Evolutionary conservation across 1,140 invertebrate species (phyloP).

Genomic region (Cydia strobilella): DNA sequence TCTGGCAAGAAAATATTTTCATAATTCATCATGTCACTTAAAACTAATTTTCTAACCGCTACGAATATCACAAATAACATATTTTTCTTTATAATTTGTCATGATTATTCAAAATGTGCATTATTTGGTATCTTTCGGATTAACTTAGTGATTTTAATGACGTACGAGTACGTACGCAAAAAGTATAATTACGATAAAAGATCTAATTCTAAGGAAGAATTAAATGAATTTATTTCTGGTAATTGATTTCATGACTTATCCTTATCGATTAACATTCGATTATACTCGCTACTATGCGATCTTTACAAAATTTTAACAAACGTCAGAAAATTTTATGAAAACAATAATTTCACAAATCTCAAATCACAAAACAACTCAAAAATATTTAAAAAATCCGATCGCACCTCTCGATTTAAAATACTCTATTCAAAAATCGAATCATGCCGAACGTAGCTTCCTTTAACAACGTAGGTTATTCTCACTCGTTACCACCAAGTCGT

Average conservation of each 20-base stretch:
- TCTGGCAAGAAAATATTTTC: constrained; percentile 22
- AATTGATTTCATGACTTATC: constrained; percentile 20
- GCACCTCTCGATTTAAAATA: constrained; percentile 15
- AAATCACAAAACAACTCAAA: neutral
- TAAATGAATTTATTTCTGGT: constrained; percentile 14
- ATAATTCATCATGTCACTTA: constrained; percentile 12
- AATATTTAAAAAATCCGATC: neutral
- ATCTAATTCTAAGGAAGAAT: constrained; percentile 31
- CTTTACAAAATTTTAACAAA: neutral
- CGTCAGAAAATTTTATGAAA: neutral
- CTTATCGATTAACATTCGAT: constrained; percentile 23
- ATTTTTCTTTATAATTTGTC: constrained; percentile 21
- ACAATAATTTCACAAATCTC: neutral
- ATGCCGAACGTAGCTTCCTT: neutral
- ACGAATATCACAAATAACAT: constrained; percentile 32
- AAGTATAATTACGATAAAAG: constrained; percentile 27
- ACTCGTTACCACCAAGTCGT: no score
- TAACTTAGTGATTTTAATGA: constrained; percentile 7
- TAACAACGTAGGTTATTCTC: neutral
- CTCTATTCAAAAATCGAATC: constrained; percentile 14
- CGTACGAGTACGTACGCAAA: constrained; percentile 26
- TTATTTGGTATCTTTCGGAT: constrained; percentile 25
- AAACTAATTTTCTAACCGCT: constrained; percentile 24
- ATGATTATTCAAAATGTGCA: constrained; percentile 30
- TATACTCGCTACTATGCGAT: constrained; percentile 22